A percentile compares a stretch with the other conserved stretches of the same genome.
These are phyloP conservation scores for Diuraphis noxia DNA, from an alignment of 1,140 invertebrate species.

Conservation along the genomic window DNA sequence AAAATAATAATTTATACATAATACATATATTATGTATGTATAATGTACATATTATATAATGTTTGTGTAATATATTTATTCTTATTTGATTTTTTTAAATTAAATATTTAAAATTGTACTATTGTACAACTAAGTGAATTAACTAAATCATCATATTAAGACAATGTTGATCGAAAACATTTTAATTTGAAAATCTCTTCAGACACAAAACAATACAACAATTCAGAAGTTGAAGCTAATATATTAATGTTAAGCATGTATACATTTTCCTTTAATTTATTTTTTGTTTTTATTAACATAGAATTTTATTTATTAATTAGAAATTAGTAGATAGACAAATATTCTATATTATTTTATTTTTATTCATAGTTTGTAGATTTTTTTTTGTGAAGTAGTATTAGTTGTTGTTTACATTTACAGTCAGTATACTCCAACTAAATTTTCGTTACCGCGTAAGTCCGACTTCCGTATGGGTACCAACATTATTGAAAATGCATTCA, in stretches of 20 bases:
- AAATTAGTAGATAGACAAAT: not conserved
- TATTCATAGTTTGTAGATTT: not conserved
- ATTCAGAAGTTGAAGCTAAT: not conserved
- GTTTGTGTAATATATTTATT: not conserved
- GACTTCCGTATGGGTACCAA: slow-evolving; percentile 72
- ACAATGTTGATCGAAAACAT: not conserved
- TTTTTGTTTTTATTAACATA: not conserved
- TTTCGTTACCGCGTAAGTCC: slow-evolving; percentile 72
- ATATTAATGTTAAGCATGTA: not conserved
- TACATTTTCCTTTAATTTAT: not conserved
- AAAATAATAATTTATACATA: too few relatives aligned
- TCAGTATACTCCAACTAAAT: slow-evolving; percentile 76
- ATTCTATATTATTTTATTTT: not conserved
- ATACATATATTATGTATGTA: too few relatives aligned
- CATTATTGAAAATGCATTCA: slow-evolving; percentile 71
- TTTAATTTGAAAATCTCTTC: not conserved
- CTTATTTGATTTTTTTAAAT: not conserved
- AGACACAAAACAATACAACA: not conserved
- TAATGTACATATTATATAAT: too few relatives aligned
- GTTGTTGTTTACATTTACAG: slow-evolving; percentile 62
- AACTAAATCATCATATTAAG: not conserved
- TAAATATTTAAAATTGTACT: not conserved
- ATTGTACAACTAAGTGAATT: not conserved
- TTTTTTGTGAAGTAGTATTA: slow-evolving; percentile 25
- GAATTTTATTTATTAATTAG: not conserved